phyloP scores from a whole-genome alignment of 2,113 vertebrate genomes.

The Chaetops frenatus region DNA sequence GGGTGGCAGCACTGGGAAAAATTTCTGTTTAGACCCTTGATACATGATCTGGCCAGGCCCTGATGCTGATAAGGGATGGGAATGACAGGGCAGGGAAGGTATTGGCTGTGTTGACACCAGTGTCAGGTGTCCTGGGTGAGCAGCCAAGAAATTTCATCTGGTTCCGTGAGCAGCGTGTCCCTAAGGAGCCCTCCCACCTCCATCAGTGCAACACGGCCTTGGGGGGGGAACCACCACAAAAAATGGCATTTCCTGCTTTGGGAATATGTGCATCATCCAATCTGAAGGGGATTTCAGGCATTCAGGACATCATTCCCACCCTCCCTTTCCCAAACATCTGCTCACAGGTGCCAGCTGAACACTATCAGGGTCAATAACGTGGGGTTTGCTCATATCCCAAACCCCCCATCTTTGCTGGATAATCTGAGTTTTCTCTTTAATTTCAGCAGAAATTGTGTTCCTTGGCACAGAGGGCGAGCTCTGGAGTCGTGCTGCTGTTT shows the following conservation, averaged over 20 bases:
- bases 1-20: background rate
- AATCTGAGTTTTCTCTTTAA: background rate
- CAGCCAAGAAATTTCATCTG: background rate
- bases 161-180: background rate
- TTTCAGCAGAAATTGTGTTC: background rate
- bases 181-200: background rate
- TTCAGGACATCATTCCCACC: background rate
- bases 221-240: background rate
- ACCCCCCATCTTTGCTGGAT: background rate
- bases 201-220: rapidly evolving
- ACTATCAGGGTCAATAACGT: background rate
- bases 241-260: background rate
- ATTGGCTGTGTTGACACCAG: background rate
- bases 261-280: background rate
- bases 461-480: background rate
- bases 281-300: background rate
- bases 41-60: background rate
- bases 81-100: background rate
- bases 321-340: background rate
- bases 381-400: background rate
- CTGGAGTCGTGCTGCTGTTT: background rate
- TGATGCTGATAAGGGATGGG: background rate
- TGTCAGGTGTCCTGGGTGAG: background rate
- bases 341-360: background rate
- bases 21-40: background rate